Evolutionary conservation across 2,797 vertebrate species (phyloP).

Genomic region (Tragelaphus eurycerus): DNA sequence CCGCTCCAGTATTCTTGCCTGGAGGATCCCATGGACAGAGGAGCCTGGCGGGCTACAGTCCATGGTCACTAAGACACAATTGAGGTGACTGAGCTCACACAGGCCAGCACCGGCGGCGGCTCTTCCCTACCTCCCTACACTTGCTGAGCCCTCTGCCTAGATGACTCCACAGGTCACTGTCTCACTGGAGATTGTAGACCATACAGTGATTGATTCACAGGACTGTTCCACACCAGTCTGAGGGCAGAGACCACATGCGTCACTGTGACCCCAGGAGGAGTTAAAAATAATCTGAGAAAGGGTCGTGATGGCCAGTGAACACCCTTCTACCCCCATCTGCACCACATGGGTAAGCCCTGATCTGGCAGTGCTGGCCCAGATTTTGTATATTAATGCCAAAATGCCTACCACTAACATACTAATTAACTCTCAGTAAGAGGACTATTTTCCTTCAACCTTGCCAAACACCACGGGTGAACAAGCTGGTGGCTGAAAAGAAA

Average conservation of each 20-base stretch:
- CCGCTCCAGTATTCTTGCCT: neutral
- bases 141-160: too few species aligned
- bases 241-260: neutral
- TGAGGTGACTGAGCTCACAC: neutral
- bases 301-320: neutral
- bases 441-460: neutral
- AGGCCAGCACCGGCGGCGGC: neutral
- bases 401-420: neutral
- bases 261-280: neutral
- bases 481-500: neutral
- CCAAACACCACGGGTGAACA: neutral
- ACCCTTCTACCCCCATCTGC: too few species aligned
- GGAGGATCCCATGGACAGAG: neutral
- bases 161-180: neutral
- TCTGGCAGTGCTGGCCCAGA: neutral
- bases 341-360: too few species aligned
- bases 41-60: neutral
- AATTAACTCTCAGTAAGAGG: neutral
- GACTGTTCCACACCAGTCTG: too few species aligned
- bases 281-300: neutral
- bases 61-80: neutral
- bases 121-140: accelerated
- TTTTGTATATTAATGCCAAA: neutral
- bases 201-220: accelerated
- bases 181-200: accelerated